phyloP scores from a whole-genome alignment of 2,797 vertebrate species.

The Arctocebus calabarensis region DNA sequence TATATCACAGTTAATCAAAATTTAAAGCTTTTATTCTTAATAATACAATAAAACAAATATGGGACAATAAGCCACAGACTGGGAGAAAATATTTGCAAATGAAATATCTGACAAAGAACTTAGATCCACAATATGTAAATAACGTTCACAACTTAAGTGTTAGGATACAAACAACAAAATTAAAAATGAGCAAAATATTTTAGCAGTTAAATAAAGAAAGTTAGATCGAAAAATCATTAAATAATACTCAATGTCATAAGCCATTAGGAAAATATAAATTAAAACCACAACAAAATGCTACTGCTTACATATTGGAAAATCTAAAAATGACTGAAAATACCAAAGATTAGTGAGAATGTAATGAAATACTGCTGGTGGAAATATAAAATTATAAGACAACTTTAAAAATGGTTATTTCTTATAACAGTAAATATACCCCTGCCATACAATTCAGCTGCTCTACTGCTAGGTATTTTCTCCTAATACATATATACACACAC shows the following conservation, averaged over 20 bases:
- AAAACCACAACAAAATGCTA: background rate
- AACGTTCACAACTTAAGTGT: background rate
- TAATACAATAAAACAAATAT: background rate
- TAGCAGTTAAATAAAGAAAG: background rate
- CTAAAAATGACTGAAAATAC: background rate
- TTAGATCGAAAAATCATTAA: background rate
- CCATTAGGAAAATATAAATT: background rate
- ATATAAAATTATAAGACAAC: background rate
- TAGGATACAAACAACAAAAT: background rate
- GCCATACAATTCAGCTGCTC: background rate
- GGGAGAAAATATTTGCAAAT: constrained; percentile 11
- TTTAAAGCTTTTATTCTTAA: background rate
- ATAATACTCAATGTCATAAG: background rate
- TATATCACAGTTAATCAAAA: background rate
- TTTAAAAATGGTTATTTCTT: background rate
- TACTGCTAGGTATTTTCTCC: background rate
- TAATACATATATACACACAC: background rate
- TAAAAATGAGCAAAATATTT: constrained; percentile 31
- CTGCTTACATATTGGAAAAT: background rate
- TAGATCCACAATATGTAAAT: background rate
- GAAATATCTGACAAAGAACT: background rate
- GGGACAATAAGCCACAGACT: background rate
- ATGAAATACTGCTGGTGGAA: background rate
- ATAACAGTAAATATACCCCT: background rate
- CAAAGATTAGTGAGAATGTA: background rate